Base-by-base conservation (phyloP, 2,888 invertebrate species). In the Polyommatus icarus region DNA sequence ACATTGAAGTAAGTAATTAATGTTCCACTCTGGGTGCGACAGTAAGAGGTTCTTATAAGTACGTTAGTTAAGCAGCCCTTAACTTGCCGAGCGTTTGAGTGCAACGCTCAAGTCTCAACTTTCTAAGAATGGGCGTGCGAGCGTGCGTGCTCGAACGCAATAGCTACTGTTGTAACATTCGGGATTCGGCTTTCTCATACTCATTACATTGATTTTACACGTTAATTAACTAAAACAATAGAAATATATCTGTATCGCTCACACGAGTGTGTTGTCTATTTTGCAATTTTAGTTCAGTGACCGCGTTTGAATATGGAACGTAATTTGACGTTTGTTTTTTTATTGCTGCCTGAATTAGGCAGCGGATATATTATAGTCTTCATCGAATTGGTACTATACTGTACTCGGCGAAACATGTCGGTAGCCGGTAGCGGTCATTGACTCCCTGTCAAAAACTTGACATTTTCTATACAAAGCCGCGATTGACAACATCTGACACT, bases 201-300 rank as follows among this genome's bases (percentile, higher is more conserved):
- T 67, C 67, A 67, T 67, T 67, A 67, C 67, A 32, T 67, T 67
- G 67, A 67, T 67, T 67, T 67, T 67, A 32, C 29, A 32, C 15
- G 29, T 29, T 67, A 67, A 59, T 59, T 59, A 54, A 54, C 54
- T 54, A 54, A 54, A 54, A 54, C 54, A 54, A 54, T 54, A 54
- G 20, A 59, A 59, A 59, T n/a, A 59, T 59, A 59, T 20, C 59
- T 8, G 20, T 59, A 4, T 12, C 61, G 61, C 61, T 61, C 8
- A 20, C 24, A 24, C 61, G 24, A 3, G 61, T 61, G 61, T 20
- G 59, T 20, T 59, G 20, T 61, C 61, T 61, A 12, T 61, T 61
- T 61, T 61, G 61, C 61, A 61, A 61, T 24, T 61, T 4, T 0
- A 61, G 61, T 61, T 61, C 61, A 12, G 10, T 61, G 61, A 24